These are phyloP conservation scores for Aethes cnicana DNA, from an alignment of 2,888 invertebrate genomes.

Conservation along the genomic window DNA sequence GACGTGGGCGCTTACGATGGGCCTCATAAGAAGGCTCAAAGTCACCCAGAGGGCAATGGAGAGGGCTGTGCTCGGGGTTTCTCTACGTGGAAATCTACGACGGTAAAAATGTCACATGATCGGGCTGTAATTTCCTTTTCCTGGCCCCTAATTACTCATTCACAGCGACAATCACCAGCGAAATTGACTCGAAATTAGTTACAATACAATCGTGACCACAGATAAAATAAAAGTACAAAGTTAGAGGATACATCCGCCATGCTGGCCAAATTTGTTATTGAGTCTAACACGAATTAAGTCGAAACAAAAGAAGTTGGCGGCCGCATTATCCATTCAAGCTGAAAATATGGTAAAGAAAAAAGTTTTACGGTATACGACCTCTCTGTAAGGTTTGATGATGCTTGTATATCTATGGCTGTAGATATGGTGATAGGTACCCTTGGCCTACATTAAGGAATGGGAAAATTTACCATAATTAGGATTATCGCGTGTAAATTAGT, in stretches of 20 bases:
- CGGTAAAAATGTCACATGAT: background rate
- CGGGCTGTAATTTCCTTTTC: background rate
- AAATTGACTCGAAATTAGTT: slow-evolving; percentile 4
- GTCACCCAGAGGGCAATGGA: no score
- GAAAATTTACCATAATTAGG: no score
- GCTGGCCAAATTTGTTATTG: slow-evolving; percentile 18
- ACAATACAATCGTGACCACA: slow-evolving; percentile 10
- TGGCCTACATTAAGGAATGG: no score
- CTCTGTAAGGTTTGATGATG: no score
- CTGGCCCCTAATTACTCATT: background rate
- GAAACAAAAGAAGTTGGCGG: slow-evolving; percentile 5
- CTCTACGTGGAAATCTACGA: background rate
- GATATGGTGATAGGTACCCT: no score
- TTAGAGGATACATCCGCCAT: slow-evolving; percentile 11
- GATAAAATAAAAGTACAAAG: slow-evolving; percentile 16
- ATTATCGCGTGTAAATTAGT: no score
- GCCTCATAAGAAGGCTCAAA: no score
- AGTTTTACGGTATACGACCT: no score
- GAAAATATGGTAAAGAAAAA: no score
- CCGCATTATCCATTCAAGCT: background rate
- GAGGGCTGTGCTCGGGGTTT: no score
- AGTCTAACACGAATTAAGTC: slow-evolving; percentile 4
- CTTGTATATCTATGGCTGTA: no score
- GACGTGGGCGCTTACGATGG: no score
- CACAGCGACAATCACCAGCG: slow-evolving; percentile 5